Evolutionary conservation across 2,888 invertebrate species (phyloP).

Genomic region (Vesta saturnalis): DNA sequence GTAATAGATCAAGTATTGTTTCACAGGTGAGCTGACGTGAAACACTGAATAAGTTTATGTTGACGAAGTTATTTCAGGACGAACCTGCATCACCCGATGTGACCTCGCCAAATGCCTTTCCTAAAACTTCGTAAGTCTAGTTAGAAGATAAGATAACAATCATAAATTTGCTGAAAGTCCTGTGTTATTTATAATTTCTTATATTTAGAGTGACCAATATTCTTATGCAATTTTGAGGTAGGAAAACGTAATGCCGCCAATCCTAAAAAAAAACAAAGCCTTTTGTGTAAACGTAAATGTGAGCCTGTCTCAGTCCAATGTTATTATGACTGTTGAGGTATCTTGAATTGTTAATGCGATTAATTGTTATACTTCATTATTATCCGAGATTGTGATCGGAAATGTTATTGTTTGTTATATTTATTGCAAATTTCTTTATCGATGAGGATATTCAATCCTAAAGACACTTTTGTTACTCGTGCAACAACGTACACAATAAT

Average conservation of each 20-base stretch:
- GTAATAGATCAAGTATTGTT: slow-evolving; percentile 68
- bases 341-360: slow-evolving; percentile 38
- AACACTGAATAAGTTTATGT: not conserved
- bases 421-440: not conserved
- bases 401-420: slow-evolving; percentile 36
- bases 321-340: slow-evolving; percentile 31
- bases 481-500: slow-evolving; percentile 10
- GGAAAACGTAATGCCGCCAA: slow-evolving; percentile 16
- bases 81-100: slow-evolving; percentile 54
- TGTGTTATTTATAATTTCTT: slow-evolving; percentile 21
- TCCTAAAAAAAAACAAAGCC: slow-evolving; percentile 32
- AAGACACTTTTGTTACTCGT: not conserved
- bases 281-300: slow-evolving; percentile 40
- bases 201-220: slow-evolving; percentile 32
- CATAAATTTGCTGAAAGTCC: slow-evolving; percentile 21
- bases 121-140: slow-evolving; percentile 54
- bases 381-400: slow-evolving; percentile 35
- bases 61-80: slow-evolving; percentile 49
- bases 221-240: slow-evolving; percentile 29
- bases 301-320: slow-evolving; percentile 44
- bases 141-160: slow-evolving; percentile 20
- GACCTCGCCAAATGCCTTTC: slow-evolving; percentile 60
- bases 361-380: slow-evolving; percentile 42
- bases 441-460: not conserved
- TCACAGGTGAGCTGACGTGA: slow-evolving; percentile 62